These are phyloP conservation scores for Ardeotis arabs DNA, from an alignment of 2,113 vertebrate species.

Conservation along the genomic window DNA sequence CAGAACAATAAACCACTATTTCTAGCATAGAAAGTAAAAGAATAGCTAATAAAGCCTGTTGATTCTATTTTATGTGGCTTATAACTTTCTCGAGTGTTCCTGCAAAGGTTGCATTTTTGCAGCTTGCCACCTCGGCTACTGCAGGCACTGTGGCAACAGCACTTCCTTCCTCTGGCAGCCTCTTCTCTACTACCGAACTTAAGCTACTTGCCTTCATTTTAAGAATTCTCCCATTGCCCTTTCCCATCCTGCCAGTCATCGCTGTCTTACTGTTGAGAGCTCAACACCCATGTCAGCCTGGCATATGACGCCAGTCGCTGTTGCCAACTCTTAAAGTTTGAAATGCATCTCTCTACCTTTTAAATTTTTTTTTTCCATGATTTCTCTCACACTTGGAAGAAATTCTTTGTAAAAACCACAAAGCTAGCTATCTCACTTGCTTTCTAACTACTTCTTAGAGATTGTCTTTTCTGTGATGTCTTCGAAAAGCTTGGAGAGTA, in stretches of 20 bases:
- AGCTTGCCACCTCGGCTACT: neutral
- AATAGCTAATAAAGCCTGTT: neutral
- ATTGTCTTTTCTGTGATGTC: neutral
- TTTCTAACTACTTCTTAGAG: neutral
- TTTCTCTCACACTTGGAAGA: neutral
- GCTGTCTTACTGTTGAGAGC: slow-evolving; percentile 34
- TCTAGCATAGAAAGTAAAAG: neutral
- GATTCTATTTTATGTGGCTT: neutral
- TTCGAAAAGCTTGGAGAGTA: neutral
- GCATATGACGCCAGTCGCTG: neutral
- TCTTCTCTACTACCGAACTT: neutral
- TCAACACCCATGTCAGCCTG: slow-evolving; percentile 50
- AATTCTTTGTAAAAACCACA: neutral
- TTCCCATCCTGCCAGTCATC: slow-evolving; percentile 21
- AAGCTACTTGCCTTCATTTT: slow-evolving; percentile 7
- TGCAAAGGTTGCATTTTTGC: neutral
- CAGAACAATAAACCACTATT: neutral
- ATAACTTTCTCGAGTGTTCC: accelerated
- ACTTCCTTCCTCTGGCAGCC: neutral
- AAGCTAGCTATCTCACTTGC: neutral
- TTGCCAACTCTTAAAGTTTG: slow-evolving; percentile 32
- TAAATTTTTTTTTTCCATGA: neutral
- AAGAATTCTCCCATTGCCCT: slow-evolving; percentile 32
- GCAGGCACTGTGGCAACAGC: neutral
- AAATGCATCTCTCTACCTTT: neutral